phyloP scores from a whole-genome alignment of 2,113 vertebrate species.

The Notechis scutatus region DNA sequence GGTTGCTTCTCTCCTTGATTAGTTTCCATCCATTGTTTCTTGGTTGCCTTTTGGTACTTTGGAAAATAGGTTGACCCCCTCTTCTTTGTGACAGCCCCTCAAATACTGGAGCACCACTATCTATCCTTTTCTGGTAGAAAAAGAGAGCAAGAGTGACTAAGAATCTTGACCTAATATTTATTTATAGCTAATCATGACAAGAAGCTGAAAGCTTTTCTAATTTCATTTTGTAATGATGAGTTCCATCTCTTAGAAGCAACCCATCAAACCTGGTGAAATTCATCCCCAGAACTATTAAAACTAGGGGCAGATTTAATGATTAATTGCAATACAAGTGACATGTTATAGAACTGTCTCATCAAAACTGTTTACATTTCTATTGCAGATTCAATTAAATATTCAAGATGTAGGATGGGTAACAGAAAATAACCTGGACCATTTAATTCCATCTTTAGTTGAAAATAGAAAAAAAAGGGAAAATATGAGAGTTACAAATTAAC shows the following conservation, averaged over 20 bases:
- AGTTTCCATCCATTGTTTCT: too few relatives aligned
- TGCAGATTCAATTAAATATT: conserved; percentile 10
- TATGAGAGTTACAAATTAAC: conserved; percentile 16
- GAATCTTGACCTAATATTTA: not conserved
- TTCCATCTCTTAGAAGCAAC: not conserved
- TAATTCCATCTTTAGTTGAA: conserved; percentile 14
- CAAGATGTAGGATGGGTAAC: conserved; percentile 16
- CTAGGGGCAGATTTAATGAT: conserved; percentile 1
- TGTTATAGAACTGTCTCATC: conserved; percentile 2
- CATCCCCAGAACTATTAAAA: not conserved
- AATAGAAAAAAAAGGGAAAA: not conserved
- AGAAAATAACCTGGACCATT: conserved; percentile 4
- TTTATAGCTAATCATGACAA: not conserved
- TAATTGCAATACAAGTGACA: conserved; percentile 9
- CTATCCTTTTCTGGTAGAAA: not conserved
- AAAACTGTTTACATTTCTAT: conserved; percentile 7
- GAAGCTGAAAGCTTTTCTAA: not conserved
- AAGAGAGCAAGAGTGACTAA: not conserved
- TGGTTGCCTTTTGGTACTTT: not conserved
- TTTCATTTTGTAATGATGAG: not conserved
- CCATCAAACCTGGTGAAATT: not conserved
- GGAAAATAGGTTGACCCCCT: not conserved
- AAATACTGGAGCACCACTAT: not conserved
- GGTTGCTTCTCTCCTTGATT: too few relatives aligned
- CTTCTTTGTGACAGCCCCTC: not conserved